phyloP scores from a whole-genome alignment of 2,797 vertebrate species.

The Dermochelys coriacea region DNA sequence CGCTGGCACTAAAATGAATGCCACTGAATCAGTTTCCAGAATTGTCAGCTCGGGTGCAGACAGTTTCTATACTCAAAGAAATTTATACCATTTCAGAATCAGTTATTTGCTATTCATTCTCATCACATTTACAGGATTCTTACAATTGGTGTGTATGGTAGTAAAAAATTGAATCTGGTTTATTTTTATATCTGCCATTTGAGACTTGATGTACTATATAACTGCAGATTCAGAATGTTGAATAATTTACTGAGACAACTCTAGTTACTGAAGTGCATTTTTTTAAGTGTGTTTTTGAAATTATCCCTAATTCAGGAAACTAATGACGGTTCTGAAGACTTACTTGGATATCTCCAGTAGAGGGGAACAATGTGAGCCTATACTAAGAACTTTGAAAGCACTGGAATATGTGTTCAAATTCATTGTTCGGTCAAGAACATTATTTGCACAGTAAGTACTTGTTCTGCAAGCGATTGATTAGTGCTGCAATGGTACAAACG shows the following conservation, averaged over 20 bases:
- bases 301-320: conserved; percentile 85
- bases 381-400: conserved; percentile 95
- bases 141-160: not conserved
- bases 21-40: not conserved
- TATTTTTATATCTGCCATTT: not conserved
- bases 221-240: conserved; percentile 42
- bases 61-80: not conserved
- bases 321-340: conserved; percentile 95
- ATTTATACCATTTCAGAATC: not conserved
- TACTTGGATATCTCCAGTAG: conserved; percentile 95
- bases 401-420: conserved; percentile 99
- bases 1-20: not conserved
- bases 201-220: conserved; percentile 15
- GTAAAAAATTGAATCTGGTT: not conserved
- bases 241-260: conserved; percentile 38
- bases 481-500: conserved; percentile 3
- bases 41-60: not conserved
- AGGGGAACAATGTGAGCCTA: conserved; percentile 95
- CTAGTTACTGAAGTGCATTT: not conserved
- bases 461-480: conserved; percentile 43
- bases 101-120: not conserved
- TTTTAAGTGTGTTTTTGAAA: not conserved
- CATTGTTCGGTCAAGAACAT: conserved; percentile 96
- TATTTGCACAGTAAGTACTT: conserved; percentile 97
- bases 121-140: not conserved